Conservation (phyloP, 2,888 invertebrate species). For the Dysmachus trigonus region DNA sequence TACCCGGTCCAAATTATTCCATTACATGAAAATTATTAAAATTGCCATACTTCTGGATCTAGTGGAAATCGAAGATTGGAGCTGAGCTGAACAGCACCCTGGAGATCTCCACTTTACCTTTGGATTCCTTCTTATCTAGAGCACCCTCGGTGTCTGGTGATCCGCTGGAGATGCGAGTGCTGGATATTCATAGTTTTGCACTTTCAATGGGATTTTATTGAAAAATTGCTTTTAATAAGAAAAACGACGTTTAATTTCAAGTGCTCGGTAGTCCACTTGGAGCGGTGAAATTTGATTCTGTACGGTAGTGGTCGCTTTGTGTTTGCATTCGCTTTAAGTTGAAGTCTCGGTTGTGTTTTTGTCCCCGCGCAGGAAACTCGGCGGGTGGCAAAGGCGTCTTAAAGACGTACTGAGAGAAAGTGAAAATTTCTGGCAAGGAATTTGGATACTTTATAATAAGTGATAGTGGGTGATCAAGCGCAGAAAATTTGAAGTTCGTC, state of each 20-base stretch:
- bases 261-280: slow-evolving; percentile 52
- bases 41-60: background rate
- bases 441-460: background rate
- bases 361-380: background rate
- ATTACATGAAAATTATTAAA: background rate
- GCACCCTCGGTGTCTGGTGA: background rate
- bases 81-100: background rate
- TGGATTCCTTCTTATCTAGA: background rate
- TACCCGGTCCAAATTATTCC: background rate
- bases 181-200: slow-evolving; percentile 4
- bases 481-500: background rate
- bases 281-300: slow-evolving; percentile 43
- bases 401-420: background rate
- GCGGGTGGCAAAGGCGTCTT: background rate
- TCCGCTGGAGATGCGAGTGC: slow-evolving; percentile 11
- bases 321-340: background rate
- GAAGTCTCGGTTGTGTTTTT: background rate
- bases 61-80: background rate
- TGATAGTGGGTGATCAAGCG: background rate
- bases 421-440: background rate
- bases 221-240: slow-evolving; percentile 65
- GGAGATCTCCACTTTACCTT: background rate
- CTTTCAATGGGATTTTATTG: slow-evolving; percentile 59
- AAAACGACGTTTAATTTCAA: slow-evolving; percentile 61
- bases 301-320: background rate